Conservation (phyloP, 2,797 vertebrate species). For the Kryptolebias ocellatus region DNA sequence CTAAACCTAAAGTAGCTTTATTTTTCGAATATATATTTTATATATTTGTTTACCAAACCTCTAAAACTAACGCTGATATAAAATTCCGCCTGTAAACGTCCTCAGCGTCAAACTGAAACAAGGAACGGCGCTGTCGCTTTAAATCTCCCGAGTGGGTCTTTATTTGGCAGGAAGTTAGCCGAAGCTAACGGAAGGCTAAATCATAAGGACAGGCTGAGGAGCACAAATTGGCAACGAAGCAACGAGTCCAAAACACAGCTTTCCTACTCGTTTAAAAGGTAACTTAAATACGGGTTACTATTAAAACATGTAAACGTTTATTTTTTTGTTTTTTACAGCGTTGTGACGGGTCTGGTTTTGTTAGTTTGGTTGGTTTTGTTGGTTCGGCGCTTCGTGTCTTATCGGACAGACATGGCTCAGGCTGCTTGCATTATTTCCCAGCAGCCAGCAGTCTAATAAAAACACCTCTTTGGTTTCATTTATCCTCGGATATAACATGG, state of each 20-base stretch:
- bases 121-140: constrained; percentile 48
- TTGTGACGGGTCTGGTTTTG: not conserved
- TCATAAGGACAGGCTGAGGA: constrained; percentile 52
- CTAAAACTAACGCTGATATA: accelerated
- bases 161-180: constrained; percentile 75
- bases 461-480: accelerated
- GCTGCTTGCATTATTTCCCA: constrained; percentile 39
- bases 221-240: constrained; percentile 54
- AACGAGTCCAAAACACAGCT: constrained; percentile 18
- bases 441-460: not conserved
- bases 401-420: constrained; percentile 54
- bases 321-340: accelerated
- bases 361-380: not conserved
- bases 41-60: not conserved
- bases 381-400: constrained; percentile 27
- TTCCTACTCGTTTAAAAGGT: constrained; percentile 47
- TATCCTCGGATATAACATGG: not conserved
- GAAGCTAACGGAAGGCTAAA: constrained; percentile 57
- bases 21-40: not conserved
- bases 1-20: not conserved
- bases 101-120: too few relatives aligned
- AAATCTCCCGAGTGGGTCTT: constrained; percentile 30
- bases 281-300: not conserved
- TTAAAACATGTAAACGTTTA: accelerated
- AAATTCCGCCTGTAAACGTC: not conserved